Evolutionary conservation across 2,888 invertebrate genomes (phyloP), one percentile per base, ranked within the genome.

Genomic region (Volucella bombylans): DNA sequence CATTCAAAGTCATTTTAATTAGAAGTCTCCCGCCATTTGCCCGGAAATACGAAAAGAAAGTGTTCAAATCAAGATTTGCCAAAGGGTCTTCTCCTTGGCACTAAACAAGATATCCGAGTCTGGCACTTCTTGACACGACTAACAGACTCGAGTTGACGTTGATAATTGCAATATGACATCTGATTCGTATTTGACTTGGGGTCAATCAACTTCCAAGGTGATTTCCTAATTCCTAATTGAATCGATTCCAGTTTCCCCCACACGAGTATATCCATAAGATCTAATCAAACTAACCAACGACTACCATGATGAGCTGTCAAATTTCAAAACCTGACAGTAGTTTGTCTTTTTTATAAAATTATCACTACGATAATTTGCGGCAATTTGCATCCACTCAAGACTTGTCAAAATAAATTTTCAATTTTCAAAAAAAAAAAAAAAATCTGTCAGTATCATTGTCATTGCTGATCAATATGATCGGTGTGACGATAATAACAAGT

Each of bases 221-320:
- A 57, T n/a, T 68, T 31, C 67, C 54, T 67, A 67, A 54, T 68
- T 31, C 67, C 54, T 67, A 67, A 54, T 67, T 14, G 43, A 52
- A 50, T 52, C n/a, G 49, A 31, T 23, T 41, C n/a, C 39, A 67
- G 12, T 31, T 38, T 12, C 2, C 45, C 15, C 18, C n/a, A 43
- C 14, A 43, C n/a, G 9, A 45, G 41, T 43, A 10, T 8, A 6
- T 9, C 23, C 41, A 65, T 49, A 41, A 50, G n/a, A 38, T 41
- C 14, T 38, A 31, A 23, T 4, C 23, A 23, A 31, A 31, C 31
- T 31, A 31, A 31, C 31, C 6, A 31, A 31, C 31, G 6, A 31
- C 31, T 31, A 6, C 4, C 31, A 31, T 31, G 31, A 11, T 38
- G 11, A 43, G 14, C 45, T 55, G 55, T 38, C 45, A 43, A 31